phyloP scores from a whole-genome alignment of 1,140 invertebrate species.

The Holotrichia oblita region DNA sequence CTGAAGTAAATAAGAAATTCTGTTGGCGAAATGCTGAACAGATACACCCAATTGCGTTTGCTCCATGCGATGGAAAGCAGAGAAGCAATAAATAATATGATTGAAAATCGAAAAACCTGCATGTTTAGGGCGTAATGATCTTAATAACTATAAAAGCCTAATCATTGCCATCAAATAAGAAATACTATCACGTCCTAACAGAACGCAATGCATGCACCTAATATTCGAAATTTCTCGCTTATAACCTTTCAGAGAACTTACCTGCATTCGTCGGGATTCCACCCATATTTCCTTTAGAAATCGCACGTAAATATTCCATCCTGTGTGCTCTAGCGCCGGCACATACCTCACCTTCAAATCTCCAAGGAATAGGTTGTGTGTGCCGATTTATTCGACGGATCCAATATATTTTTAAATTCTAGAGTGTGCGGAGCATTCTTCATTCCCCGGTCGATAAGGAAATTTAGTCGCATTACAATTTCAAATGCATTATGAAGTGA shows the following conservation, averaged over 20 bases:
- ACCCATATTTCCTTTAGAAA: background rate
- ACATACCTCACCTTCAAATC: background rate
- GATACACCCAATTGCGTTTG: background rate
- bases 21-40: constrained; percentile 3
- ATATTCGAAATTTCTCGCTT: too few species aligned
- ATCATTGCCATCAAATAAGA: too few species aligned
- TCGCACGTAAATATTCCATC: background rate
- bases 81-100: constrained; percentile 16
- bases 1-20: constrained; percentile 31
- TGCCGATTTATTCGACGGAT: constrained; percentile 1
- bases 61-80: background rate
- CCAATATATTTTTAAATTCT: background rate
- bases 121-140: background rate
- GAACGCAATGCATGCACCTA: too few species aligned
- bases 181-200: too few species aligned
- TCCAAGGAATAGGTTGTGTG: background rate
- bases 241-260: too few species aligned
- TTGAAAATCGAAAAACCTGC: constrained; percentile 1
- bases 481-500: constrained; percentile 2
- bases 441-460: background rate
- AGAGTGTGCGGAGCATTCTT: background rate
- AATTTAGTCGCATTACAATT: constrained; percentile 5
- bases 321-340: background rate
- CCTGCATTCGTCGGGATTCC: background rate
- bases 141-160: too few species aligned